Conservation (phyloP, 1,140 invertebrate genomes). For the Drosophila neocordata region DNA sequence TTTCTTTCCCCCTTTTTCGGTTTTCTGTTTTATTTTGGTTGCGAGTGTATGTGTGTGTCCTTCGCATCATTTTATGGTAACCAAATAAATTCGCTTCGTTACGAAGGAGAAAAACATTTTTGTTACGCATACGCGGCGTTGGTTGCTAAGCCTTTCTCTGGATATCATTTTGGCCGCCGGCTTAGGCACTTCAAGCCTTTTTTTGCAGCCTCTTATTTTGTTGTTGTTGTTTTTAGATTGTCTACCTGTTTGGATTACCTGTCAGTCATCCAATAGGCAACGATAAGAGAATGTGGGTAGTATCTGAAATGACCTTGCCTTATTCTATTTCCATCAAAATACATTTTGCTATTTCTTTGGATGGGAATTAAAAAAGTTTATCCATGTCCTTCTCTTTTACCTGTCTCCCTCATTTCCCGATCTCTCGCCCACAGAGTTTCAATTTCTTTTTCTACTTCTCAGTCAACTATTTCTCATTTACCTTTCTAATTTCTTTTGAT, state of each 20-base stretch:
- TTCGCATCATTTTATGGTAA: conserved; percentile 58
- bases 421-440: no score
- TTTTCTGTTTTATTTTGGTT: conserved; percentile 13
- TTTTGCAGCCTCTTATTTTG: conserved; percentile 21
- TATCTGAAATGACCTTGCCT: not conserved
- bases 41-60: no score
- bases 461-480: conserved; percentile 60
- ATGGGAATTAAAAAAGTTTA: conserved; percentile 65
- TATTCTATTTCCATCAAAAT: not conserved
- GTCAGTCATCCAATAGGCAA: not conserved
- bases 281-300: not conserved
- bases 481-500: conserved; percentile 62
- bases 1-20: conserved; percentile 37
- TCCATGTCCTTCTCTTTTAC: conserved; percentile 9
- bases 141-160: conserved; percentile 43
- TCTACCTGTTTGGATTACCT: conserved; percentile 30
- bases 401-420: no score
- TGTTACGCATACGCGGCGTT: conserved; percentile 62
- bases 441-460: conserved; percentile 24
- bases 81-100: conserved; percentile 77
- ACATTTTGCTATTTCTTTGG: conserved; percentile 10
- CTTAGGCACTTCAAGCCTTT: conserved; percentile 48
- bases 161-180: conserved; percentile 27
- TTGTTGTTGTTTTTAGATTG: not conserved
- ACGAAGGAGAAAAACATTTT: conserved; percentile 67